Conservation (phyloP, 1,140 invertebrate genomes). For the Brachionus calyciflorus region DNA sequence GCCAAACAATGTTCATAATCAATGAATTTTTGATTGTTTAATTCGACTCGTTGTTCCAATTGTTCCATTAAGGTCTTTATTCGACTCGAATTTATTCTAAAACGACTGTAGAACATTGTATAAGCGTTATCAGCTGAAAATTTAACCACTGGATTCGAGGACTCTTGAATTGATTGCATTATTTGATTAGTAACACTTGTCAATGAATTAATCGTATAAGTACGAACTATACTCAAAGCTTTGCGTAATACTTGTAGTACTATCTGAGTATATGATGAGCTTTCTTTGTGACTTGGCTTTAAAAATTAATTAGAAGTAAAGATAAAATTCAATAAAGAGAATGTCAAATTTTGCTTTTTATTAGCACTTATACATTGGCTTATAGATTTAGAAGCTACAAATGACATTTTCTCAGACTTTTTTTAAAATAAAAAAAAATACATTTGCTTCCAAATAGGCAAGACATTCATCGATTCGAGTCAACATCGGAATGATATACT, state of each 20-base stretch:
- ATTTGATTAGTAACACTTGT: conserved; percentile 57
- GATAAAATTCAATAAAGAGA: too few relatives aligned
- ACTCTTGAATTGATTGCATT: conserved; percentile 37
- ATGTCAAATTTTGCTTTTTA: not conserved
- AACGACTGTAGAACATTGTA: conserved; percentile 87
- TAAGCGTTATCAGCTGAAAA: conserved; percentile 70
- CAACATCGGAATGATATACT: conserved; percentile 66
- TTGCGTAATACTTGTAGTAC: conserved; percentile 72
- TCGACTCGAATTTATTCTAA: conserved; percentile 79
- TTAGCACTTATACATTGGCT: conserved; percentile 46
- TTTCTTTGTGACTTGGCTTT: conserved; percentile 55
- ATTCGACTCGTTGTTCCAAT: conserved; percentile 69
- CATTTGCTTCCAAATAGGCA: conserved; percentile 76
- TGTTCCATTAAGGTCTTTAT: conserved; percentile 76
- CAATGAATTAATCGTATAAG: conserved; percentile 71
- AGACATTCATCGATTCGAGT: conserved; percentile 82
- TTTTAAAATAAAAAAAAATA: conserved; percentile 61
- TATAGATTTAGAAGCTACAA: conserved; percentile 49
- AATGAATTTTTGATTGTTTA: not conserved
- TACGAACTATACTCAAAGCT: conserved; percentile 73
- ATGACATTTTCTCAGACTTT: conserved; percentile 55
- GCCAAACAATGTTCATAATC: conserved; percentile 70
- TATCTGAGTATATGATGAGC: conserved; percentile 66
- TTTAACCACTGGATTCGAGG: not conserved
- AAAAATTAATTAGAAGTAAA: conserved; percentile 48